phyloP scores from a whole-genome alignment of 2,113 vertebrate species.

The Sakesphorus luctuosus region DNA sequence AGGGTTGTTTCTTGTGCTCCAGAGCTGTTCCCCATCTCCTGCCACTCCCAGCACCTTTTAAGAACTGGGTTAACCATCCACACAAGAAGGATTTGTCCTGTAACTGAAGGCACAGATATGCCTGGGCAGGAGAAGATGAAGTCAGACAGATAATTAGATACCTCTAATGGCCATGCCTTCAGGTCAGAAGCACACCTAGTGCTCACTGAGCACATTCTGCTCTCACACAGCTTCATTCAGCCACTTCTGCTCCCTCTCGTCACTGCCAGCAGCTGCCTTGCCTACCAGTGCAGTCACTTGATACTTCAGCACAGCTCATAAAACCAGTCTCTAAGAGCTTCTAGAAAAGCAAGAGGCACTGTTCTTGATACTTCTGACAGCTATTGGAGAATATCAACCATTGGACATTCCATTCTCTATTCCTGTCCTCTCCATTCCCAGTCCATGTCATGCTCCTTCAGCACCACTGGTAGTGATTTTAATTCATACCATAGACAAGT shows the following conservation, averaged over 20 bases:
- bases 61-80: not conserved
- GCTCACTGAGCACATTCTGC: not conserved
- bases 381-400: not conserved
- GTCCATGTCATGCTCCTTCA: not conserved
- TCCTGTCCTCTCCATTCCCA: not conserved
- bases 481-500: not conserved
- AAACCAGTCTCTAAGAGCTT: not conserved
- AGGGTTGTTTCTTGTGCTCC: not conserved
- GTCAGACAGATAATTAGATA: not conserved
- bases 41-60: not conserved
- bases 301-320: not conserved
- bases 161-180: not conserved
- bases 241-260: not conserved
- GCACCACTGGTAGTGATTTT: not conserved
- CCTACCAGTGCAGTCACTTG: not conserved
- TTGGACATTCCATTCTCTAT: not conserved
- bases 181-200: not conserved
- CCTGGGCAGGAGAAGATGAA: not conserved
- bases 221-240: not conserved
- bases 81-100: not conserved
- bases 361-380: not conserved
- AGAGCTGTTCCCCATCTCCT: not conserved
- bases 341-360: not conserved
- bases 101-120: not conserved
- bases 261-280: not conserved